Evolutionary conservation across 1,140 invertebrate species (phyloP), one percentile per base, ranked within the genome.

Genomic region (Drosophila rufa): DNA sequence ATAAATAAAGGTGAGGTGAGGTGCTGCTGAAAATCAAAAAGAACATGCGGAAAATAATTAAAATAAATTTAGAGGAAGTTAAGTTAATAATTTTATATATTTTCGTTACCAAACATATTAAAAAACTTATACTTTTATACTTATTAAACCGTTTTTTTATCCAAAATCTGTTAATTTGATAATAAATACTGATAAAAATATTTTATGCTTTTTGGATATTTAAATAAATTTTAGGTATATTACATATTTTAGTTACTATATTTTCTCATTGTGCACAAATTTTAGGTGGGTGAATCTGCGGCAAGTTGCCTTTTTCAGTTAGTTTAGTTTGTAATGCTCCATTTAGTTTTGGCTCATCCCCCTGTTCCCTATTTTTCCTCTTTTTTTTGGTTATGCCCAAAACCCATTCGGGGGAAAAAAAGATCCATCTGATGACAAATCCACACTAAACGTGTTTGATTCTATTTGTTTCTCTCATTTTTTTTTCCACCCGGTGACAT

Each of bases 271-370:
- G 43, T 38, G 47, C 9, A 22, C 8, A 12, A 62, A 36, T 43
- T 46, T 47, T 58, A 50, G 40, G 36, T 59, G 47, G 42, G 43
- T 51, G 15, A 51, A 64, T 66, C 76, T 80, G 68, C 66, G 43
- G 64, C 79, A 70, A 74, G 78, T 80, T 67, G 73, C 81, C 85
- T 64, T 80, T 89, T 81, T 71, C 80, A 85, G 85, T 90, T 90
- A 90, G 85, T 85, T 90, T 76, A 85, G 85, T 85, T 80, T 85
- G 85, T 82, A 85, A 90, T 89, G 85, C 85, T 85, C 80, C 80
- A 87, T 87, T 87, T 87, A 84, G 84, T 60, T 80, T 77, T 42
- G 69, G 58, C 74, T 82, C 68, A 79, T 22, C 19, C 22, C 42
- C 42, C 47, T 25, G 30, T 51, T 45, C 30, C n/a, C 15, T 11